Evolutionary conservation across 2,797 vertebrate species (phyloP).

Genomic region (Esox lucius): DNA sequence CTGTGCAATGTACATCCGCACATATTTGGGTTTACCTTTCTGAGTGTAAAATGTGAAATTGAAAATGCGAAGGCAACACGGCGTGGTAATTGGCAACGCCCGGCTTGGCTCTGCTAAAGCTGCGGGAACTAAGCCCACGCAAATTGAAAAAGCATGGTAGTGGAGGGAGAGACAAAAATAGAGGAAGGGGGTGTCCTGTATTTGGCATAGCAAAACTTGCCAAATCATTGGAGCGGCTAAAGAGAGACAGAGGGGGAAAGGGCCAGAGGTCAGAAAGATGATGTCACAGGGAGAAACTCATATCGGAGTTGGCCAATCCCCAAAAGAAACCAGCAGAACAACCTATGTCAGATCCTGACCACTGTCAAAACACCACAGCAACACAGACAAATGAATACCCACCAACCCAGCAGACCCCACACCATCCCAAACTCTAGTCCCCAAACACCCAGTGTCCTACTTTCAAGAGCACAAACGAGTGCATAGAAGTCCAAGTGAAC

Average conservation of each 20-base stretch:
- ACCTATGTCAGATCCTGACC: too few relatives aligned
- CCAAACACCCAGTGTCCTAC: too few relatives aligned
- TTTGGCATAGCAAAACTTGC: not conserved
- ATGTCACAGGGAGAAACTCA: conserved; percentile 8
- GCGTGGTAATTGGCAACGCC: conserved; percentile 45
- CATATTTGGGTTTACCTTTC: conserved; percentile 48
- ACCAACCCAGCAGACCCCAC: too few relatives aligned
- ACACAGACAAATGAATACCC: too few relatives aligned
- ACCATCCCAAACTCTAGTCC: too few relatives aligned
- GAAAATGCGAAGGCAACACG: conserved; percentile 48
- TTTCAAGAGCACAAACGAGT: too few relatives aligned
- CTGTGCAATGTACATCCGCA: conserved; percentile 29
- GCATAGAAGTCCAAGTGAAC: too few relatives aligned
- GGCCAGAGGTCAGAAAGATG: conserved; percentile 1
- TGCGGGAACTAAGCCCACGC: conserved; percentile 54
- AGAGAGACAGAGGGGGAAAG: not conserved
- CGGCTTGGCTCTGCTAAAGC: conserved; percentile 45
- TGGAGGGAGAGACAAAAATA: not conserved
- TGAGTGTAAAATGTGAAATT: conserved; percentile 50
- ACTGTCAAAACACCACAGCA: too few relatives aligned
- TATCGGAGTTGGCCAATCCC: conserved; percentile 23
- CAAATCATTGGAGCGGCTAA: not conserved
- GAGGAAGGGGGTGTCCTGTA: not conserved
- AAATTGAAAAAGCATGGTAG: conserved; percentile 47
- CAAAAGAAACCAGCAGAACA: conserved; percentile 32